These are phyloP conservation scores for Agonopterix arenella DNA, from an alignment of 2,888 invertebrate species.

Conservation along the genomic window DNA sequence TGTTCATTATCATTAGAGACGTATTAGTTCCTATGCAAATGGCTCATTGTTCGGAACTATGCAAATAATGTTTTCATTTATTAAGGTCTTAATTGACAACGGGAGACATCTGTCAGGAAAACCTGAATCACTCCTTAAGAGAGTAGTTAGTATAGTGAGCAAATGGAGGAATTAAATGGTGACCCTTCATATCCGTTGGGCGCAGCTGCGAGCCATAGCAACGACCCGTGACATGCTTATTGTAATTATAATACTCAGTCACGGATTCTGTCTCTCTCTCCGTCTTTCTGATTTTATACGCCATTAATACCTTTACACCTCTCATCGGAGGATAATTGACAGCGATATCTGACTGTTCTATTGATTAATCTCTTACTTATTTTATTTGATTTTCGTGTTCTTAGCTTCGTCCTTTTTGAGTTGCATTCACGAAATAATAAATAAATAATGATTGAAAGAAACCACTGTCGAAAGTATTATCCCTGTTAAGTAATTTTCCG, in stretches of 20 bases:
- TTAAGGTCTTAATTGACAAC: slow-evolving; percentile 55
- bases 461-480: too few relatives aligned
- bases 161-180: slow-evolving; percentile 62
- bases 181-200: slow-evolving; percentile 68
- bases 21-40: slow-evolving; percentile 57
- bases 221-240: slow-evolving; percentile 44
- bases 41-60: slow-evolving; percentile 52
- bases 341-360: slow-evolving; percentile 3
- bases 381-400: too few relatives aligned
- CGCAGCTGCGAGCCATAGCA: slow-evolving; percentile 46
- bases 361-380: too few relatives aligned
- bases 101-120: slow-evolving; percentile 68
- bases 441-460: too few relatives aligned
- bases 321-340: slow-evolving; percentile 8
- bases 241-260: slow-evolving; percentile 51
- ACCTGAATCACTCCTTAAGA: slow-evolving; percentile 71
- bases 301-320: neutral
- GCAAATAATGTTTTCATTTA: slow-evolving; percentile 71
- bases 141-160: slow-evolving; percentile 34
- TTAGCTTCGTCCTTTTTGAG: too few relatives aligned
- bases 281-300: slow-evolving; percentile 19
- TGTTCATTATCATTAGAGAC: slow-evolving; percentile 50
- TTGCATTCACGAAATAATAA: too few relatives aligned
- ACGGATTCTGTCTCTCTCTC: slow-evolving; percentile 28
- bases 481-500: too few relatives aligned